Evolutionary conservation across 2,797 vertebrate genomes (phyloP).

Genomic region (Crenuchus spilurus): DNA sequence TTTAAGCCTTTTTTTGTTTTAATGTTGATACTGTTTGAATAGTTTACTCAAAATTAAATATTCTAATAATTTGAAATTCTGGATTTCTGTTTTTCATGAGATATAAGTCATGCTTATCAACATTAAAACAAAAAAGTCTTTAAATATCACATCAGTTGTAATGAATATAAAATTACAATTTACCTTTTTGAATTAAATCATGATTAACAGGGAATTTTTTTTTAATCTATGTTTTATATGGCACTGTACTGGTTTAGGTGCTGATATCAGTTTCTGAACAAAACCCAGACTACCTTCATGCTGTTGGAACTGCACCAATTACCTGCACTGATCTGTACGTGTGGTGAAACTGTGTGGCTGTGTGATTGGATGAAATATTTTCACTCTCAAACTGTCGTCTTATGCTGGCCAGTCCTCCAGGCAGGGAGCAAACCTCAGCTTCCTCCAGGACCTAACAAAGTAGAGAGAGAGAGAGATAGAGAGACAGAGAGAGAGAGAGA

Average conservation of each 20-base stretch:
- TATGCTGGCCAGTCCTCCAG: constrained; percentile 89
- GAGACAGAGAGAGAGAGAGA: neutral
- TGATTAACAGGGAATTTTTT: too few species aligned
- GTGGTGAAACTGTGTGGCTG: constrained; percentile 81
- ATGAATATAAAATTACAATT: too few species aligned
- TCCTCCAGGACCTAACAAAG: constrained; percentile 87
- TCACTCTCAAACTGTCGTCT: constrained; percentile 91
- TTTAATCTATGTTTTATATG: neutral
- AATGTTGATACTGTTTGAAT: too few species aligned
- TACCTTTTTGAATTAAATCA: too few species aligned
- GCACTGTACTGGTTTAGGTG: neutral
- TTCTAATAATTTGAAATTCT: too few species aligned
- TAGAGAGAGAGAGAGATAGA: neutral
- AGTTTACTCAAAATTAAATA: too few species aligned
- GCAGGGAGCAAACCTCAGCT: constrained; percentile 84
- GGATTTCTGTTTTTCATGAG: too few species aligned
- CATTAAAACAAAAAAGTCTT: too few species aligned
- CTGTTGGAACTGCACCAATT: constrained; percentile 48
- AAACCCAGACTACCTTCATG: neutral
- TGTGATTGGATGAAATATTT: constrained; percentile 76
- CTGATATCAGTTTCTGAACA: too few species aligned
- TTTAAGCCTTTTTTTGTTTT: too few species aligned
- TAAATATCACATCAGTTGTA: too few species aligned
- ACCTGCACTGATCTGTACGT: constrained; percentile 87
- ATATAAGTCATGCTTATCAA: too few species aligned